Evolutionary conservation across 1,140 invertebrate genomes (phyloP).

Genomic region (Sarcophaga bullata): DNA sequence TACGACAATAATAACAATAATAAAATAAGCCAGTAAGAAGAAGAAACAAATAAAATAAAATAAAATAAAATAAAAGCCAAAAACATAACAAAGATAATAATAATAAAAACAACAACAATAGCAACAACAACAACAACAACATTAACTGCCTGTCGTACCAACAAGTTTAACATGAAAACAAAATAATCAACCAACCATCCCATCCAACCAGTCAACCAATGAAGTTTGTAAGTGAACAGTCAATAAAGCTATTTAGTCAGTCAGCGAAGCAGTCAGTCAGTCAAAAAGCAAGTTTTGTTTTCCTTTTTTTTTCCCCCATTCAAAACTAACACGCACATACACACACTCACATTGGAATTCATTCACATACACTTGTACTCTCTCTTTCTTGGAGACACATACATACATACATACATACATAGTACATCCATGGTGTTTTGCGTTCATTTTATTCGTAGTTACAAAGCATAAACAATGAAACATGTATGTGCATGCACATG

Average conservation of each 20-base stretch:
- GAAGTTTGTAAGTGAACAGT: constrained; percentile 8
- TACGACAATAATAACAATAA: constrained; percentile 3
- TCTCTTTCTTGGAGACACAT: no score
- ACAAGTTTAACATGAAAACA: neutral
- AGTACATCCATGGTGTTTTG: neutral
- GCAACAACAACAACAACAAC: neutral
- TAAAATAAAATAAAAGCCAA: no score
- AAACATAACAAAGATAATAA: neutral
- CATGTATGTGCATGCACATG: no score
- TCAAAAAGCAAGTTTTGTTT: neutral
- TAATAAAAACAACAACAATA: neutral
- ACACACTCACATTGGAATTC: neutral
- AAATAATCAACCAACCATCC: constrained; percentile 10
- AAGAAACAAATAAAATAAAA: neutral
- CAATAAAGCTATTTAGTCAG: constrained; percentile 18
- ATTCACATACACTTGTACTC: neutral
- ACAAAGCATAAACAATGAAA: no score
- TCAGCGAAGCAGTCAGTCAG: neutral
- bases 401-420: neutral
- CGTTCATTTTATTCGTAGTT: no score
- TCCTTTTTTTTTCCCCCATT: neutral
- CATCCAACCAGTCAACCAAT: neutral
- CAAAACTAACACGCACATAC: neutral
- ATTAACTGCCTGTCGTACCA: constrained; percentile 13
- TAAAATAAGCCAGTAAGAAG: neutral